phyloP scores from a whole-genome alignment of 2,113 vertebrate genomes.

The Delphinapterus leucas region DNA sequence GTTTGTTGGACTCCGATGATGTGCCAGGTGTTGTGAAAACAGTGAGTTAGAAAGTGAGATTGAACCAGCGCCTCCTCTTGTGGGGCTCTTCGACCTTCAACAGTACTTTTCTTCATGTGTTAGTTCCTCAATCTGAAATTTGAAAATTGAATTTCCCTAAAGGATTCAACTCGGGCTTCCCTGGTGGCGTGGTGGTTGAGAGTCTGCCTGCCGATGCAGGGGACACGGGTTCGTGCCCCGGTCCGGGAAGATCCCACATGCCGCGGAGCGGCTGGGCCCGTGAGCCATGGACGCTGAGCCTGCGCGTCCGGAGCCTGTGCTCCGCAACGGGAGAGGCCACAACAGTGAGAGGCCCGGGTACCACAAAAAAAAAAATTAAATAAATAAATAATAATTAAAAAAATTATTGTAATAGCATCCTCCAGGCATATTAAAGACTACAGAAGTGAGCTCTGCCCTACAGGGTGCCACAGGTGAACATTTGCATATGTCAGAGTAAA shows the following conservation, averaged over 20 bases:
- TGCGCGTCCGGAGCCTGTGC: too few species aligned
- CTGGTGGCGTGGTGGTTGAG: too few species aligned
- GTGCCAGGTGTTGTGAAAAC: not conserved
- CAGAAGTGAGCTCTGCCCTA: not conserved
- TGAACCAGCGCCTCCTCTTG: not conserved
- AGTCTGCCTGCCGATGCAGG: too few species aligned
- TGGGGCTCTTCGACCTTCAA: not conserved
- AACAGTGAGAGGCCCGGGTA: too few species aligned
- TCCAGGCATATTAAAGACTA: not conserved
- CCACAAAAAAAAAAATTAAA: too few species aligned
- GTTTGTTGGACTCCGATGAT: not conserved
- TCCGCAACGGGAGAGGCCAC: too few species aligned
- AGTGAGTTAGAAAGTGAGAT: not conserved
- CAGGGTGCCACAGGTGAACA: not conserved
- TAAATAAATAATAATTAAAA: too few species aligned
- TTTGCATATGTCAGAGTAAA: not conserved
- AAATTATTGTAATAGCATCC: not conserved
- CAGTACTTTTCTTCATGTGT: not conserved
- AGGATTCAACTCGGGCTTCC: not conserved
- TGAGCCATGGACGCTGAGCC: too few species aligned
- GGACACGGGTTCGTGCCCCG: too few species aligned
- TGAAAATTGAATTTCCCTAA: not conserved
- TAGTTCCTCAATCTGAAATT: not conserved
- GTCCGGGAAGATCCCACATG: too few species aligned
- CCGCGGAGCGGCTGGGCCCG: too few species aligned